A percentile compares a stretch with the other conserved stretches of the same genome.
phyloP scores from a whole-genome alignment of 2,888 invertebrate genomes.

The Junonia oenone region DNA sequence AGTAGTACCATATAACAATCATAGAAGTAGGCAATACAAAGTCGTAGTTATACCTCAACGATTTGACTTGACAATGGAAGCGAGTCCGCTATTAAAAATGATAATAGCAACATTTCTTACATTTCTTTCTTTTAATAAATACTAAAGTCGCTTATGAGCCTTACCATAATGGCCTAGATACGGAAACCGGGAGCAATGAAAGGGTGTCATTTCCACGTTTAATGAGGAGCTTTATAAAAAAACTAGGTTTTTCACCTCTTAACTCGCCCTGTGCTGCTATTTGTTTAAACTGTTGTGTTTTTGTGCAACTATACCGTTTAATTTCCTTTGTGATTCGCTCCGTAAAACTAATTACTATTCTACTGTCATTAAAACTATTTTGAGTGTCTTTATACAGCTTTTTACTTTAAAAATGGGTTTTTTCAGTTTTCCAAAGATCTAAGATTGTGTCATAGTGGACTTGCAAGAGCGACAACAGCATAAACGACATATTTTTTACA shows the following conservation, averaged over 20 bases:
- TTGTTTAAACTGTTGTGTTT: not conserved
- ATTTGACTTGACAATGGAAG: not conserved
- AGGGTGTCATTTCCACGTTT: conserved; percentile 11
- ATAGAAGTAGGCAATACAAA: no score
- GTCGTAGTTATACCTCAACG: not conserved
- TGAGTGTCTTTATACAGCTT: no score
- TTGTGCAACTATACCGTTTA: not conserved
- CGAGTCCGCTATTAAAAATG: not conserved
- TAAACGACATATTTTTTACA: no score
- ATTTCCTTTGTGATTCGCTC: not conserved
- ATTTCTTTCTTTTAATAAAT: conserved; percentile 3
- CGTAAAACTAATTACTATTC: not conserved
- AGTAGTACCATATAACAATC: no score
- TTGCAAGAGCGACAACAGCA: no score
- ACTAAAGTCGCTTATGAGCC: conserved; percentile 2
- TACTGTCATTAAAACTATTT: no score
- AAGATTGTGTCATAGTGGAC: no score
- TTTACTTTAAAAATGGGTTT: no score
- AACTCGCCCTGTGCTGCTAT: not conserved
- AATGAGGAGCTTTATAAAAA: conserved; percentile 11
- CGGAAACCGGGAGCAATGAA: not conserved
- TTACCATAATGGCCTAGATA: conserved; percentile 13
- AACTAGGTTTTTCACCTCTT: conserved; percentile 11
- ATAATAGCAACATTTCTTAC: not conserved
- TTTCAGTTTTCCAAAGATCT: no score